These are phyloP conservation scores for Centropristis striata DNA, from an alignment of 2,113 vertebrate genomes.

Conservation along the genomic window DNA sequence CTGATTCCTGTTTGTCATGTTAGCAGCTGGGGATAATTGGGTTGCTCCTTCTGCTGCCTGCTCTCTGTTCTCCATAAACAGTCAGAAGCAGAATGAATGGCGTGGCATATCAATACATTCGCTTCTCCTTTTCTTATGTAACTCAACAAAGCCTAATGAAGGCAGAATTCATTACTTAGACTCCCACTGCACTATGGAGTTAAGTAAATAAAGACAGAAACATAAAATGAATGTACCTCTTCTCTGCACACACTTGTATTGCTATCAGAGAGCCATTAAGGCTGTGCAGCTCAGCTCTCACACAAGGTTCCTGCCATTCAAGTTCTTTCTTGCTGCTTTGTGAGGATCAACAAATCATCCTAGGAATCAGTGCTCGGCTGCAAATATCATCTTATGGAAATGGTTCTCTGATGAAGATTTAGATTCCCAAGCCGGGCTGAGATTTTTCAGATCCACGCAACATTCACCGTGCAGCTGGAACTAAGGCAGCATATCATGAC, in stretches of 20 bases:
- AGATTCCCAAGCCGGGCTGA: not conserved
- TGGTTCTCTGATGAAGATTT: not conserved
- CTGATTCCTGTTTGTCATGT: conserved; percentile 86
- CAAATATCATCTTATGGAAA: not conserved
- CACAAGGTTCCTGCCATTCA: not conserved
- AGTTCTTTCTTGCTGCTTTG: conserved; percentile 17
- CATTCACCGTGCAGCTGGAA: not conserved
- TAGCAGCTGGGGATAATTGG: conserved; percentile 89
- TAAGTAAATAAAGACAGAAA: conserved; percentile 49
- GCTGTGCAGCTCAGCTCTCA: not conserved
- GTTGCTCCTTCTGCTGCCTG: conserved; percentile 80
- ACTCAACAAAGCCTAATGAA: conserved; percentile 84
- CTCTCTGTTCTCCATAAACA: conserved; percentile 85
- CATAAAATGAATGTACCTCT: conserved; percentile 29
- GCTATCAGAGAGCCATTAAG: conserved; percentile 22
- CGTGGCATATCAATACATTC: conserved; percentile 88
- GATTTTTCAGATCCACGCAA: not conserved
- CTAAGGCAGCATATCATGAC: not conserved
- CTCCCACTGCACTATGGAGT: conserved; percentile 33
- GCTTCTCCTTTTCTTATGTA: conserved; percentile 84
- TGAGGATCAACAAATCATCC: not conserved
- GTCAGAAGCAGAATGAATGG: conserved; percentile 83
- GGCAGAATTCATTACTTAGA: conserved; percentile 66
- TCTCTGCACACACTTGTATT: conserved; percentile 19
- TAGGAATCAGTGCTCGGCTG: not conserved